Conservation (phyloP, 2,113 vertebrate genomes). For the Damaliscus lunatus region DNA sequence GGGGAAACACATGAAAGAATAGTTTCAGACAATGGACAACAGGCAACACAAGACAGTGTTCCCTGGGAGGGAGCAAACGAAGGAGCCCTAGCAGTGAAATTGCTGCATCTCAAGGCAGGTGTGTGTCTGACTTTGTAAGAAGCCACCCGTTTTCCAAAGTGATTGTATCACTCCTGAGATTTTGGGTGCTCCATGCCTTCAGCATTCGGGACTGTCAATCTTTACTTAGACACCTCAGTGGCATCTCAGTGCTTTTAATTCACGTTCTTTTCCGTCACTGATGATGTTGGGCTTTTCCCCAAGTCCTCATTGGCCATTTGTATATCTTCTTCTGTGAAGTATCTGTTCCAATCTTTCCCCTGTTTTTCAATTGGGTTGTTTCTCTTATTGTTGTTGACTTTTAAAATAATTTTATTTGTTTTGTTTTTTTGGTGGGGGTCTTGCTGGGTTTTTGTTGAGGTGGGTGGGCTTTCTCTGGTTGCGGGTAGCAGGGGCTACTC, state of each 20-base stretch:
- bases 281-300: not conserved
- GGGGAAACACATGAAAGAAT: not conserved
- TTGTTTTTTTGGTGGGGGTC: not conserved
- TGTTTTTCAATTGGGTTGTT: not conserved
- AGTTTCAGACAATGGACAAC: not conserved
- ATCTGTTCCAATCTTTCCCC: not conserved
- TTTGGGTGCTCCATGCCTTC: not conserved
- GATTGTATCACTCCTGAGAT: not conserved
- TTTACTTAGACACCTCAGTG: not conserved
- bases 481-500: no score
- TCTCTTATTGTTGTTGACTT: not conserved
- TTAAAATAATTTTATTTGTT: not conserved
- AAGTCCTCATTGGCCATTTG: not conserved
- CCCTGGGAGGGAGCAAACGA: not conserved
- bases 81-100: not conserved
- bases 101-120: not conserved
- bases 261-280: not conserved
- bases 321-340: not conserved
- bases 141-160: not conserved
- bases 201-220: not conserved
- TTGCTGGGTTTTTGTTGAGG: not conserved
- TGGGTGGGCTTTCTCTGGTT: not conserved
- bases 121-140: not conserved
- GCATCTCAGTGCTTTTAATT: not conserved
- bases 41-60: not conserved